A percentile compares a stretch with the other conserved stretches of the same genome.
Conservation (phyloP, 2,113 vertebrate genomes). For the Falcunculus frontatus region DNA sequence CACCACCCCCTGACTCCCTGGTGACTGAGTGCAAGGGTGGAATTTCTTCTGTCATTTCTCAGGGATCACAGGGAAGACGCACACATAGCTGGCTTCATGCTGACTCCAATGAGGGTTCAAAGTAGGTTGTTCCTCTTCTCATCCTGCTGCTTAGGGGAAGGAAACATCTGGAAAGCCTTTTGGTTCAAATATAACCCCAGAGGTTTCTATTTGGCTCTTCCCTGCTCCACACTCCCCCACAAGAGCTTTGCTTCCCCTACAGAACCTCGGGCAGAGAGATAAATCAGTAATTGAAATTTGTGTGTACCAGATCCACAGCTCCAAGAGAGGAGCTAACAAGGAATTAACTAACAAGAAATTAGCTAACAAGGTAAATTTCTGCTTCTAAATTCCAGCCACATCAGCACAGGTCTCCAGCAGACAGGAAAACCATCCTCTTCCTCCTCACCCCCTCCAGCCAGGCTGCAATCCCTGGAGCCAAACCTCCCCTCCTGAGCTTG, state of each 20-base stretch:
- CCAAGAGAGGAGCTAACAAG: neutral
- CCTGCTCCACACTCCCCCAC: neutral
- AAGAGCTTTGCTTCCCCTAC: neutral
- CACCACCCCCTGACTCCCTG: neutral
- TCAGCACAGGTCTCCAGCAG: neutral
- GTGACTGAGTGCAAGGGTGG: neutral
- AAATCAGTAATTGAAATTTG: neutral
- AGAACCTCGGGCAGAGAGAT: neutral
- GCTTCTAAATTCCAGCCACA: neutral
- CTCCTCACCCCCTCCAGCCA: neutral
- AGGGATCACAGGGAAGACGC: neutral
- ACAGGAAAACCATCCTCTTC: neutral
- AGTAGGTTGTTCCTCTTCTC: neutral
- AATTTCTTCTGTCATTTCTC: neutral
- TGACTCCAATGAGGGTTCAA: accelerated
- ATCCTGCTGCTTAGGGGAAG: neutral
- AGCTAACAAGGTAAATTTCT: neutral
- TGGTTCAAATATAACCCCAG: neutral
- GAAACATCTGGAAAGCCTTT: neutral
- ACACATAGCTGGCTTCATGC: accelerated
- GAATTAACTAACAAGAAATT: neutral
- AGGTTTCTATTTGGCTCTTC: neutral
- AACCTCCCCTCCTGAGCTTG: neutral
- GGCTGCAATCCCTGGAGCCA: neutral
- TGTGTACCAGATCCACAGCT: neutral